phyloP scores from a whole-genome alignment of 2,888 invertebrate genomes.

The Lagria hirta region DNA sequence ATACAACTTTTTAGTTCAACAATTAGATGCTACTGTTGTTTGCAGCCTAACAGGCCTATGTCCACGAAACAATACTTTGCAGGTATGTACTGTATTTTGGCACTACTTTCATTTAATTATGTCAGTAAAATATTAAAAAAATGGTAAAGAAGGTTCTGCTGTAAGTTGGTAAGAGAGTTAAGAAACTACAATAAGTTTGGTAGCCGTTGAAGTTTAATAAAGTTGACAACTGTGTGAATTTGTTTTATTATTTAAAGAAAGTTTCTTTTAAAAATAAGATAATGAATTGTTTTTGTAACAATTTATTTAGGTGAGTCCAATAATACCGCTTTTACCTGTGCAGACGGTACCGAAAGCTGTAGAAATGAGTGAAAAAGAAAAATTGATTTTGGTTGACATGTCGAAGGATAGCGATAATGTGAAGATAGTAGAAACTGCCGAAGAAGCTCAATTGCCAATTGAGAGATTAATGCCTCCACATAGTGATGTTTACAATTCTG shows the following conservation, averaged over 20 bases:
- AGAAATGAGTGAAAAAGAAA: slow-evolving; percentile 27
- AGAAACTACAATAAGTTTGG: too few relatives aligned
- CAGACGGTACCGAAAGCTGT: slow-evolving; percentile 54
- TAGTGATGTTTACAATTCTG: slow-evolving; percentile 50
- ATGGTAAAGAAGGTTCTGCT: neutral
- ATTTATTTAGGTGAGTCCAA: too few relatives aligned
- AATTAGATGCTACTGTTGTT: slow-evolving; percentile 68
- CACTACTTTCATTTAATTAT: slow-evolving; percentile 33
- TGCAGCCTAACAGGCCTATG: slow-evolving; percentile 75
- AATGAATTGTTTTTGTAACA: too few relatives aligned
- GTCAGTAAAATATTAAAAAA: neutral
- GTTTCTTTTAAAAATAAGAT: too few relatives aligned
- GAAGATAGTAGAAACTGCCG: slow-evolving; percentile 32
- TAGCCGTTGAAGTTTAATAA: too few relatives aligned
- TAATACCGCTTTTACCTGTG: slow-evolving; percentile 64
- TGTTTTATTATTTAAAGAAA: slow-evolving; percentile 21
- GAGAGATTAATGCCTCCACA: slow-evolving; percentile 55
- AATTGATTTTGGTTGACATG: slow-evolving; percentile 24
- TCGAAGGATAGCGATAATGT: slow-evolving; percentile 26
- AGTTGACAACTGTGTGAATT: too few relatives aligned
- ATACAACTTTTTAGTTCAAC: slow-evolving; percentile 69
- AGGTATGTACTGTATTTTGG: slow-evolving; percentile 1
- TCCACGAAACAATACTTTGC: slow-evolving; percentile 38
- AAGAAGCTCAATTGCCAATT: slow-evolving; percentile 56
- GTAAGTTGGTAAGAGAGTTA: too few relatives aligned